phyloP scores from a whole-genome alignment of 1,140 invertebrate genomes.

The Holotrichia oblita region DNA sequence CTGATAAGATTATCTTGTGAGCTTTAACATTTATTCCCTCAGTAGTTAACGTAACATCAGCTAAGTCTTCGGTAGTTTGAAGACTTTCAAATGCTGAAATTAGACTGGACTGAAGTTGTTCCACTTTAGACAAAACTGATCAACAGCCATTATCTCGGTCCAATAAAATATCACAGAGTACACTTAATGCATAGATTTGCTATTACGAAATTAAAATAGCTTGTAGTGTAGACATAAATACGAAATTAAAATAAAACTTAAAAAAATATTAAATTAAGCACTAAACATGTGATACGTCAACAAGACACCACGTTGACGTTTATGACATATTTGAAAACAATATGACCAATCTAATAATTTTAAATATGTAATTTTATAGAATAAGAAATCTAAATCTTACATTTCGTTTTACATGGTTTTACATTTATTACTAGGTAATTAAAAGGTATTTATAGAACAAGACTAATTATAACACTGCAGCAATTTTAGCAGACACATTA shows the following conservation, averaged over 20 bases:
- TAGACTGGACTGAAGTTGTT: conserved; percentile 72
- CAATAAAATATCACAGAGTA: conserved; percentile 2
- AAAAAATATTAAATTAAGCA: not conserved
- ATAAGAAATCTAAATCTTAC: too few species aligned
- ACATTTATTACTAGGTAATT: too few species aligned
- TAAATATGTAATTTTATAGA: too few species aligned
- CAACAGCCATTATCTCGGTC: conserved; percentile 39
- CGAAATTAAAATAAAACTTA: not conserved
- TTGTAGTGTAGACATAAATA: not conserved
- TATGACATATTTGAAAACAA: too few species aligned
- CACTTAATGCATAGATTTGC: not conserved
- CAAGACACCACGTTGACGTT: not conserved
- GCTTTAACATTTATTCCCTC: conserved; percentile 65
- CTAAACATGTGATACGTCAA: conserved; percentile 25
- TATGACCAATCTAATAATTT: too few species aligned
- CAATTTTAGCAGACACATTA: too few species aligned
- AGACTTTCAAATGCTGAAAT: conserved; percentile 66
- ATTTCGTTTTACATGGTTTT: too few species aligned
- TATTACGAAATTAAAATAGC: not conserved
- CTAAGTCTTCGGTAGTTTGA: conserved; percentile 66
- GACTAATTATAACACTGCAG: too few species aligned
- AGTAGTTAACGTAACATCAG: conserved; percentile 71
- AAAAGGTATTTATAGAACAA: too few species aligned
- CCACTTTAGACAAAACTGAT: conserved; percentile 72
- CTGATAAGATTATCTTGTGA: conserved; percentile 65